Conservation (phyloP, 2,888 invertebrate species). For the Acanthosepion esculentum region DNA sequence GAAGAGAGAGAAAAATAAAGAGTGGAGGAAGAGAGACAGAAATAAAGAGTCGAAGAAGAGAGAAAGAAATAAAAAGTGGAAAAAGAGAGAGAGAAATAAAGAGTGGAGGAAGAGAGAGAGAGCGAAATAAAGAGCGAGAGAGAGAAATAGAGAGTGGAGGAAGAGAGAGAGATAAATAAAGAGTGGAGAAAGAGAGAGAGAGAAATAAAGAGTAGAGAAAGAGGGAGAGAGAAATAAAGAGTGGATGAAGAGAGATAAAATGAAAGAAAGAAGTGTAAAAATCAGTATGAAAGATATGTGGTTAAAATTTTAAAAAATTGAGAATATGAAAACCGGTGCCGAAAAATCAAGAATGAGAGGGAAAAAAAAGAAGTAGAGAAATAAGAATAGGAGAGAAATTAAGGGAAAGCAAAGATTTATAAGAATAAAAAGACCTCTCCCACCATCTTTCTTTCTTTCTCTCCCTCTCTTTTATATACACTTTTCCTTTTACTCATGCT, state of each 20-base stretch:
- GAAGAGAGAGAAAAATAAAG: too few species aligned
- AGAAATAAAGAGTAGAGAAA: not conserved
- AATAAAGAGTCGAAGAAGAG: too few species aligned
- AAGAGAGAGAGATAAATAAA: not conserved
- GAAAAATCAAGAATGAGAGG: not conserved
- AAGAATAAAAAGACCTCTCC: not conserved
- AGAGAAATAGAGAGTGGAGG: not conserved
- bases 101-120: too few species aligned
- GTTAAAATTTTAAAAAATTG: not conserved
- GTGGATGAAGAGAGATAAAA: not conserved
- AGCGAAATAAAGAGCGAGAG: not conserved
- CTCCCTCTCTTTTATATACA: too few species aligned
- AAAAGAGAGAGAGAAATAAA: too few species aligned
- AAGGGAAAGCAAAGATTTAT: not conserved
- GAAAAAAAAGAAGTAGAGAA: not conserved
- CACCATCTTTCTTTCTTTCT: too few species aligned
- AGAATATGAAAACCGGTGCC: not conserved
- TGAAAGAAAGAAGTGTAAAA: not conserved
- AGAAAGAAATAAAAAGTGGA: too few species aligned
- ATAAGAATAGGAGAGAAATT: not conserved
- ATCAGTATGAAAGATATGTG: not conserved
- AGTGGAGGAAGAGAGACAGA: too few species aligned
- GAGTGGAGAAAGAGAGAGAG: not conserved
- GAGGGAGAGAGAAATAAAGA: not conserved
- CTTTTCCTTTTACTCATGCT: not conserved